Conservation (phyloP, 2,113 vertebrate genomes). For the Scopus umbretta region DNA sequence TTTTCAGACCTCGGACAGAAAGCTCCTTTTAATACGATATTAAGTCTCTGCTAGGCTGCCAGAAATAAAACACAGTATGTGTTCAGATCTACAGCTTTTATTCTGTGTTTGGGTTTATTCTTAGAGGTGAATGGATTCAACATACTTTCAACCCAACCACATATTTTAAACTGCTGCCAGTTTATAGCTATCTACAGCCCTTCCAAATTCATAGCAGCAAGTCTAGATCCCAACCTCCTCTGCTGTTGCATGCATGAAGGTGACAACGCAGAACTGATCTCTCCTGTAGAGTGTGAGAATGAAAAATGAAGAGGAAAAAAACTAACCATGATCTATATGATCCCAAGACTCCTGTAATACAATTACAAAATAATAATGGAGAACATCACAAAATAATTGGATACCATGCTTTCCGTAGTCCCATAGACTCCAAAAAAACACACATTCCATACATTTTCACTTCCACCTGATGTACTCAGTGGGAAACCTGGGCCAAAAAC, state of each 20-base stretch:
- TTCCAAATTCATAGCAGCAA: neutral
- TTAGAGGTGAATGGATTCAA: neutral
- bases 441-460: neutral
- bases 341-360: neutral
- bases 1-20: conserved; percentile 14
- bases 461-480: neutral
- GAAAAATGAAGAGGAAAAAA: neutral
- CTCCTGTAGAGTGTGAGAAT: neutral
- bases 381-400: neutral
- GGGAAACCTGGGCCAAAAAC: neutral
- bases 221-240: neutral
- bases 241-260: neutral
- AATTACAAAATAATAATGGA: neutral
- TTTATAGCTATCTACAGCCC: neutral
- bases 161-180: neutral
- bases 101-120: conserved; percentile 34
- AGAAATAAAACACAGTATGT: conserved; percentile 29
- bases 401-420: neutral
- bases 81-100: conserved; percentile 35
- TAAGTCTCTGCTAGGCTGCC: neutral
- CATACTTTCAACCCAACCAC: neutral
- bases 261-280: neutral
- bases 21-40: conserved; percentile 12
- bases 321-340: neutral
- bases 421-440: neutral